Conservation (phyloP, 2,797 vertebrate species). For the Martes flavigula region DNA sequence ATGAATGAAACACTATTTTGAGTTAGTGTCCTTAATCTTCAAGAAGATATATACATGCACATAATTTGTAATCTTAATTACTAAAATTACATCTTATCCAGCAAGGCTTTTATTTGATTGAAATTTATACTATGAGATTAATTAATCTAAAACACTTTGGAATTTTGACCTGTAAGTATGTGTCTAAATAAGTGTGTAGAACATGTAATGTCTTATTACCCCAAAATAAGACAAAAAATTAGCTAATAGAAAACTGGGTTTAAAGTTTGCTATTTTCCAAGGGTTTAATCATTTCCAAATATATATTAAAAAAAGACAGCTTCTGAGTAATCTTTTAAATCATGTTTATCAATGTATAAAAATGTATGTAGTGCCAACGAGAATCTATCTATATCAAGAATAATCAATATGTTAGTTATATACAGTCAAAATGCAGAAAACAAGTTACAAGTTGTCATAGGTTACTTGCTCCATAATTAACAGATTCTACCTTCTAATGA, state of each 20-base stretch:
- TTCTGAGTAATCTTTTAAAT: not conserved
- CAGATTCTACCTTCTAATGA: not conserved
- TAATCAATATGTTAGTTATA: not conserved
- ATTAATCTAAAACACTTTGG: conserved; percentile 68
- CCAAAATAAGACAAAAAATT: conserved; percentile 24
- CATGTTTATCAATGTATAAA: not conserved
- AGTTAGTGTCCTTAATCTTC: conserved; percentile 45
- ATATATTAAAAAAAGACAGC: not conserved
- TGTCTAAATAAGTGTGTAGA: conserved; percentile 32
- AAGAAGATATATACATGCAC: conserved; percentile 11
- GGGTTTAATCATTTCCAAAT: not conserved
- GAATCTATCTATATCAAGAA: not conserved
- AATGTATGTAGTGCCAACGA: not conserved
- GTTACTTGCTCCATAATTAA: not conserved
- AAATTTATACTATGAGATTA: conserved; percentile 75
- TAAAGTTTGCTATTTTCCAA: conserved; percentile 1
- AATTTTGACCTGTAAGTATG: conserved; percentile 62
- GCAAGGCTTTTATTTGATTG: conserved; percentile 71
- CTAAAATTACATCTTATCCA: conserved; percentile 75
- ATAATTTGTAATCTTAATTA: conserved; percentile 65
- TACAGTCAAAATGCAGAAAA: not conserved
- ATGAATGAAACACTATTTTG: conserved; percentile 41
- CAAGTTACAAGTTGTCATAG: not conserved
- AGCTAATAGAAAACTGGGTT: not conserved
- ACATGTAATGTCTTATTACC: conserved; percentile 34